Conservation (phyloP, 2,888 invertebrate species). For the Operophtera brumata region DNA sequence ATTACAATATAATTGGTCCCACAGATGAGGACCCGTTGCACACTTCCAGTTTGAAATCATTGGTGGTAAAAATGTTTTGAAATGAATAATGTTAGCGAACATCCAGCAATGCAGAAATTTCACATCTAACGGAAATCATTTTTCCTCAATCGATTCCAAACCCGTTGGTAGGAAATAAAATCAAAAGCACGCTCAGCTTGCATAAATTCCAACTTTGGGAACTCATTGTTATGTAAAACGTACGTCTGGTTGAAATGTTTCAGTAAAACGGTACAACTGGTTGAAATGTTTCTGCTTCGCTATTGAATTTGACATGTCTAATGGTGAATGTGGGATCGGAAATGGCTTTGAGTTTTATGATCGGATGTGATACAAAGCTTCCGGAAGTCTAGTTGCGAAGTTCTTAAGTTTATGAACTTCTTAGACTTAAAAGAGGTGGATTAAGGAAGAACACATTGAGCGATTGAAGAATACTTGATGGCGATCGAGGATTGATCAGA, state of each 20-base stretch:
- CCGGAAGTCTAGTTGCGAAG: too few relatives aligned
- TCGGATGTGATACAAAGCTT: background rate
- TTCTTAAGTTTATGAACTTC: too few relatives aligned
- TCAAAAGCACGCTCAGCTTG: slow-evolving; percentile 10
- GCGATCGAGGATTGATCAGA: too few relatives aligned
- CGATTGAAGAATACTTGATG: too few relatives aligned
- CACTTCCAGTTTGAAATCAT: too few relatives aligned
- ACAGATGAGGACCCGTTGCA: too few relatives aligned
- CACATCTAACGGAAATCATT: slow-evolving; percentile 2
- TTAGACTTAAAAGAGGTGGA: too few relatives aligned
- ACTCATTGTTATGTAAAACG: slow-evolving; percentile 26
- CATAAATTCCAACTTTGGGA: slow-evolving; percentile 22
- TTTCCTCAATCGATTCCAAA: background rate
- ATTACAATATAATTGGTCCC: too few relatives aligned
- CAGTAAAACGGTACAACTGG: slow-evolving; percentile 10
- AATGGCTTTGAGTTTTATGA: slow-evolving; percentile 3
- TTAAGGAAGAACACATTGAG: too few relatives aligned
- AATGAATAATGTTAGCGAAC: background rate
- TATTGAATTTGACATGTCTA: slow-evolving; percentile 25
- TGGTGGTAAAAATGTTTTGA: too few relatives aligned
- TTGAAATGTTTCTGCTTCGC: slow-evolving; percentile 18
- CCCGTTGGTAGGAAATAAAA: slow-evolving; percentile 12
- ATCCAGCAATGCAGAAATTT: background rate
- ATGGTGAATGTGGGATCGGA: slow-evolving; percentile 1
- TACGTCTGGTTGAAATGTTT: slow-evolving; percentile 20